These are phyloP conservation scores for Hirtodrosophila duncani DNA, from an alignment of 2,888 invertebrate genomes.

Conservation along the genomic window DNA sequence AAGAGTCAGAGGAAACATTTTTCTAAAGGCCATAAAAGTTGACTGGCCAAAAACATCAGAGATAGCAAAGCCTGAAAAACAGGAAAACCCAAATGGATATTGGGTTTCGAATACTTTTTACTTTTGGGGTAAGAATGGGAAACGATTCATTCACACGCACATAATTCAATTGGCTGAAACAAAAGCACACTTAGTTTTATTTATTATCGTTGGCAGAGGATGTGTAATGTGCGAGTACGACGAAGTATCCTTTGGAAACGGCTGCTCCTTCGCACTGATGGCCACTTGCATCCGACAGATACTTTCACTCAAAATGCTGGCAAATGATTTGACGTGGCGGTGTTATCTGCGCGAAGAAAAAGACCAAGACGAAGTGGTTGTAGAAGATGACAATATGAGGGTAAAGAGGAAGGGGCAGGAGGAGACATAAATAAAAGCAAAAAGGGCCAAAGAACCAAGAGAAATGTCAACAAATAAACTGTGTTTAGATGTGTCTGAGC, in stretches of 20 bases:
- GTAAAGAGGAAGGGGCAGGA: no score
- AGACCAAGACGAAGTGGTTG: conserved; percentile 18
- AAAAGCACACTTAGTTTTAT: conserved; percentile 71
- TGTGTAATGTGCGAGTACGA: conserved; percentile 8
- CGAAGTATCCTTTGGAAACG: conserved; percentile 42
- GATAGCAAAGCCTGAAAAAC: conserved; percentile 26
- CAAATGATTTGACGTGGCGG: conserved; percentile 59
- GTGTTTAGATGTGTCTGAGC: conserved; percentile 47
- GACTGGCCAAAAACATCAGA: conserved; percentile 35
- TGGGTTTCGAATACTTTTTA: conserved; percentile 9
- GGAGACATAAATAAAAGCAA: conserved; percentile 46
- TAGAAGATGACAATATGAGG: conserved; percentile 27
- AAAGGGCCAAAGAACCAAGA: conserved; percentile 35
- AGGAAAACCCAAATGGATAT: conserved; percentile 26
- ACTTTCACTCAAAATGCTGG: conserved; percentile 63
- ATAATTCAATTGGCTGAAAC: conserved; percentile 74
- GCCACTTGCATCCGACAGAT: conserved; percentile 48
- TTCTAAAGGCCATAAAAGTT: conserved; percentile 37
- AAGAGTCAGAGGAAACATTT: conserved; percentile 32
- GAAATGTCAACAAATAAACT: conserved; percentile 67
- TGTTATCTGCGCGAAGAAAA: conserved; percentile 43
- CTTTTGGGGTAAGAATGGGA: conserved; percentile 18
- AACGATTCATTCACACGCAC: conserved; percentile 71
- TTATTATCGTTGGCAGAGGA: conserved; percentile 57
- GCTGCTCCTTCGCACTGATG: conserved; percentile 43